These are phyloP conservation scores for Poeciliopsis gracilis DNA, from an alignment of 2,797 vertebrate species.

Conservation along the genomic window DNA sequence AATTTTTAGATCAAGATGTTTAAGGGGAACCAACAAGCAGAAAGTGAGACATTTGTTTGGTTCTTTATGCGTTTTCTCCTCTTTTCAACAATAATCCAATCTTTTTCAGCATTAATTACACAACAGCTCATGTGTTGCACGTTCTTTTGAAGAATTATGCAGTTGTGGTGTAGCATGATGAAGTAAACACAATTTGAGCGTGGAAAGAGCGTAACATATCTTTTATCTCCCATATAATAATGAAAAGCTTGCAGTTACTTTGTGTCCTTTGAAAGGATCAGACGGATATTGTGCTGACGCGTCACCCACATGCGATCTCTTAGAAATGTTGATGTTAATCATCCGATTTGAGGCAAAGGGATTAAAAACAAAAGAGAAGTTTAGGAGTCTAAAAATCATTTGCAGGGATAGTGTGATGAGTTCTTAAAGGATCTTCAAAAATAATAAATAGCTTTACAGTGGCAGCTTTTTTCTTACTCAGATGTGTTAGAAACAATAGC, in stretches of 20 bases:
- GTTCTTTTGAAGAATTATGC: background rate
- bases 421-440: slow-evolving; percentile 28
- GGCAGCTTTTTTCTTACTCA: slow-evolving; percentile 11
- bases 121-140: slow-evolving; percentile 6
- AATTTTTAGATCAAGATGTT: slow-evolving; percentile 63
- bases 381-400: slow-evolving; percentile 45
- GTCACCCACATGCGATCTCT: slow-evolving; percentile 40
- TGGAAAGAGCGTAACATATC: slow-evolving; percentile 37
- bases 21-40: slow-evolving; percentile 53
- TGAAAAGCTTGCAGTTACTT: slow-evolving; percentile 38
- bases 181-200: slow-evolving; percentile 32
- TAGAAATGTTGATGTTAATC: slow-evolving; percentile 48
- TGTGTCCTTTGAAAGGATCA: slow-evolving; percentile 61
- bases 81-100: background rate
- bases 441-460: slow-evolving; percentile 16
- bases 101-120: slow-evolving; percentile 11
- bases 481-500: slow-evolving; percentile 12
- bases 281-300: slow-evolving; percentile 57
- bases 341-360: slow-evolving; percentile 45
- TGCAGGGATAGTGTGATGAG: slow-evolving; percentile 27
- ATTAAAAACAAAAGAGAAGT: slow-evolving; percentile 46
- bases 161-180: background rate
- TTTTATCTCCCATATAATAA: slow-evolving; percentile 48
- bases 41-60: slow-evolving; percentile 52
- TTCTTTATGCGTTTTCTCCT: slow-evolving; percentile 35